phyloP scores from a whole-genome alignment of 92 coral and sea anemone genomes.

The Virgularia gustaviana region DNA sequence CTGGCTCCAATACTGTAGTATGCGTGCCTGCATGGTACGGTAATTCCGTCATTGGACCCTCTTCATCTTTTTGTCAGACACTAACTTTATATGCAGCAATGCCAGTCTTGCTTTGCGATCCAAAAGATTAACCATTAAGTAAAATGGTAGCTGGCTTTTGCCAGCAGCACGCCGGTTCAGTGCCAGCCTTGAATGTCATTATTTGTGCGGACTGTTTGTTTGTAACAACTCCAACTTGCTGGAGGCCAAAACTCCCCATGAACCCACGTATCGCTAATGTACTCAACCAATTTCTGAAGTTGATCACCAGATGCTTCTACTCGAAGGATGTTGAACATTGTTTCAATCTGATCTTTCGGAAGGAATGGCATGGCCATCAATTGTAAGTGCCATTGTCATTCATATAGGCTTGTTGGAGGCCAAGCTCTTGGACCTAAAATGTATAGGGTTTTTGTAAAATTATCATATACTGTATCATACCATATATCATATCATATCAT shows the following conservation, averaged over 20 bases:
- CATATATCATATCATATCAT: no score
- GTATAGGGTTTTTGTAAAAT: no score
- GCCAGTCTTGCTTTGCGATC: no score
- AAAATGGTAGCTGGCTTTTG: constrained; percentile 8
- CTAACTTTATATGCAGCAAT: constrained; percentile 2
- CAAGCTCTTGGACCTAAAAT: background rate
- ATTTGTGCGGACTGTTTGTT: constrained; percentile 3
- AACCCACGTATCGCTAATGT: constrained; percentile 3
- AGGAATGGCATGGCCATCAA: background rate
- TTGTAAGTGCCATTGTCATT: background rate
- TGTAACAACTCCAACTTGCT: background rate
- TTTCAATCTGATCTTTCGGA: background rate
- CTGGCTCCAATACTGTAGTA: background rate
- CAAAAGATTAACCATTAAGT: background rate
- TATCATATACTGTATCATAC: no score
- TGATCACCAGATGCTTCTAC: background rate
- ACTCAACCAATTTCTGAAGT: background rate
- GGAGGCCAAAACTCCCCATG: constrained; percentile 4
- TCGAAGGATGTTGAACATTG: background rate
- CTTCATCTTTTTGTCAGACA: background rate
- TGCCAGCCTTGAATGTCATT: constrained; percentile 9
- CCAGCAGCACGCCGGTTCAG: constrained; percentile 7
- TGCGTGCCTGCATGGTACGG: background rate
- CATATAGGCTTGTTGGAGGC: background rate
- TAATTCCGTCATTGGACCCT: background rate